Percentiles rank a stretch among this genome's conserved stretches.
phyloP scores from a whole-genome alignment of 2,797 vertebrate genomes.

The Aeoliscus strigatus region DNA sequence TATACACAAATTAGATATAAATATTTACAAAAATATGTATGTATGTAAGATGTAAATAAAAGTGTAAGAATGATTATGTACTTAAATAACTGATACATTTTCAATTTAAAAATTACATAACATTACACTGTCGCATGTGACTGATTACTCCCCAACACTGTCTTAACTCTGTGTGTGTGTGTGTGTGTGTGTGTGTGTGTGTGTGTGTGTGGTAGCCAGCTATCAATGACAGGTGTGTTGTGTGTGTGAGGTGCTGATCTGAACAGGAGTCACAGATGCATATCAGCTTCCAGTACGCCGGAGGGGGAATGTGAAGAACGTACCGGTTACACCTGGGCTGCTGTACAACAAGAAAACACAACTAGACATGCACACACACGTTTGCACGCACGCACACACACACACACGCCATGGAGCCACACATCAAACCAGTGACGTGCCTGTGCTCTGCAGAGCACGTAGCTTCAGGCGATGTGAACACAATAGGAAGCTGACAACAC shows the following conservation, averaged over 20 bases:
- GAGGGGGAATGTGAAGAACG: conserved; percentile 70
- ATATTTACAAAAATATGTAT: too few relatives aligned
- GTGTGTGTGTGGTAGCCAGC: too few relatives aligned
- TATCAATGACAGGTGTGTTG: not conserved
- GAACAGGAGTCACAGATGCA: conserved; percentile 18
- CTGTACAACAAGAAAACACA: conserved; percentile 3
- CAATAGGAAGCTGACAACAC: conserved; percentile 73
- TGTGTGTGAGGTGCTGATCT: conserved; percentile 3
- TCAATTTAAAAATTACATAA: too few relatives aligned
- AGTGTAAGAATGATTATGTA: too few relatives aligned
- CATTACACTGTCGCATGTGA: too few relatives aligned
- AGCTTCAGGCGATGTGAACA: conserved; percentile 52
- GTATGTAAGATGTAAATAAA: too few relatives aligned
- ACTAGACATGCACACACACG: conserved; percentile 1
- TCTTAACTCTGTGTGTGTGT: too few relatives aligned
- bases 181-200: too few relatives aligned
- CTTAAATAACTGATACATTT: too few relatives aligned
- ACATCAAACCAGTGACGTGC: conserved; percentile 21
- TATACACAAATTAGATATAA: too few relatives aligned
- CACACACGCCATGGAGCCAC: conserved; percentile 11
- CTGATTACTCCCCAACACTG: too few relatives aligned
- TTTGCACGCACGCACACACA: conserved; percentile 3
- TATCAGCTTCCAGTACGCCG: conserved; percentile 65
- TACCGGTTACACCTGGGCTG: conserved; percentile 55
- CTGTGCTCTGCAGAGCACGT: conserved; percentile 42